Conservation (phyloP, 2,797 vertebrate genomes). For the Notolepis coatsorum region DNA sequence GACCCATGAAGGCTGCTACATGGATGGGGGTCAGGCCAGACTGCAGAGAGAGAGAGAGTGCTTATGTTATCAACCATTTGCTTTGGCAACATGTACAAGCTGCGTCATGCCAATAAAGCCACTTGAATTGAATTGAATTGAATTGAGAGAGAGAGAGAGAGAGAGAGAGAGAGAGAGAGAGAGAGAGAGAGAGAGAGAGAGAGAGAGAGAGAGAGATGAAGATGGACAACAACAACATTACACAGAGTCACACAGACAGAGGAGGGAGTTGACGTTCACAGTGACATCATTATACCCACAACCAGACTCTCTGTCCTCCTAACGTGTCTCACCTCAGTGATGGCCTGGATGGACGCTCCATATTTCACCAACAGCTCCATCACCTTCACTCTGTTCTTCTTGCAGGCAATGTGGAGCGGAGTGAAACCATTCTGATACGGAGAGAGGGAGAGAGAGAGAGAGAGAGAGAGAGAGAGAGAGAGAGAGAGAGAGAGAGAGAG, state of each 20-base stretch:
- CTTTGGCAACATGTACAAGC: too few species aligned
- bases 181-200: not conserved
- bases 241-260: not conserved
- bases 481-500: not conserved
- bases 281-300: not conserved
- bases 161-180: not conserved
- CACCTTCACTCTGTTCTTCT: conserved; percentile 99
- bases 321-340: conserved; percentile 91
- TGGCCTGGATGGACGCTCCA: conserved; percentile 96
- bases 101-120: too few species aligned
- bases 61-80: too few species aligned
- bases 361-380: conserved; percentile 99
- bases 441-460: not conserved
- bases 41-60: conserved; percentile 70
- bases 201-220: not conserved
- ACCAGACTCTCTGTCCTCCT: not conserved
- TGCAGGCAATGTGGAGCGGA: conserved; percentile 98
- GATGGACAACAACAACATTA: not conserved
- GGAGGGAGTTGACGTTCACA: not conserved
- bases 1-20: conserved; percentile 98
- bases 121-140: too few species aligned
- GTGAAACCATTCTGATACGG: conserved; percentile 94
- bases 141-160: not conserved
- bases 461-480: not conserved
- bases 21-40: conserved; percentile 99